Evolutionary conservation across 2,888 invertebrate genomes (phyloP).

Genomic region (Sthenelais limicola): DNA sequence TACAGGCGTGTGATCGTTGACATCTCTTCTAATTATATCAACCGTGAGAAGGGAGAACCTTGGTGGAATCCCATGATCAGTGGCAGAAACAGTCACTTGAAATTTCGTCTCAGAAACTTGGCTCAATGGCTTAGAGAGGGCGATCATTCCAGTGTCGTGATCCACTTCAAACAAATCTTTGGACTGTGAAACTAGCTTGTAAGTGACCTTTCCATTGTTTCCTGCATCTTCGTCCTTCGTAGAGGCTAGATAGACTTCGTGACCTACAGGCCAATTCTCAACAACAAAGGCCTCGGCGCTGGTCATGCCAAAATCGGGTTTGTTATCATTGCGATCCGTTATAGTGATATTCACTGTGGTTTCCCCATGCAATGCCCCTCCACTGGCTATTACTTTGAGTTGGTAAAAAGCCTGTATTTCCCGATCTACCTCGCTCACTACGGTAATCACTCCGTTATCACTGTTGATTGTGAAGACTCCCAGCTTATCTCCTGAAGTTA

Average conservation of each 20-base stretch:
- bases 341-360: slow-evolving; percentile 86
- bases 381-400: slow-evolving; percentile 85
- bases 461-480: slow-evolving; percentile 87
- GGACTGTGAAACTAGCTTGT: slow-evolving; percentile 85
- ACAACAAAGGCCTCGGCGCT: slow-evolving; percentile 79
- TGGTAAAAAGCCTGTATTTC: slow-evolving; percentile 85
- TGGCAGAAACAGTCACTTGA: slow-evolving; percentile 58
- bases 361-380: slow-evolving; percentile 83
- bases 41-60: slow-evolving; percentile 55
- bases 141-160: slow-evolving; percentile 89
- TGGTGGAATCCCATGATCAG: slow-evolving; percentile 60
- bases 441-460: slow-evolving; percentile 83
- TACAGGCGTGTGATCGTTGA: slow-evolving; percentile 95
- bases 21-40: slow-evolving; percentile 81
- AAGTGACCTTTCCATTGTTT: slow-evolving; percentile 86
- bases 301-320: slow-evolving; percentile 76
- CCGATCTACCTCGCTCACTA: slow-evolving; percentile 86
- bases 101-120: slow-evolving; percentile 47
- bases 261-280: slow-evolving; percentile 94
- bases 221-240: slow-evolving; percentile 91
- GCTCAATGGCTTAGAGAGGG: slow-evolving; percentile 81
- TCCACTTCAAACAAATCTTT: slow-evolving; percentile 84
- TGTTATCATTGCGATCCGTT: slow-evolving; percentile 91
- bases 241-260: slow-evolving; percentile 90
- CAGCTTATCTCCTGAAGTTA: slow-evolving; percentile 85